These are phyloP conservation scores for Phlogophora meticulosa DNA, from an alignment of 2,888 invertebrate species.

Conservation along the genomic window DNA sequence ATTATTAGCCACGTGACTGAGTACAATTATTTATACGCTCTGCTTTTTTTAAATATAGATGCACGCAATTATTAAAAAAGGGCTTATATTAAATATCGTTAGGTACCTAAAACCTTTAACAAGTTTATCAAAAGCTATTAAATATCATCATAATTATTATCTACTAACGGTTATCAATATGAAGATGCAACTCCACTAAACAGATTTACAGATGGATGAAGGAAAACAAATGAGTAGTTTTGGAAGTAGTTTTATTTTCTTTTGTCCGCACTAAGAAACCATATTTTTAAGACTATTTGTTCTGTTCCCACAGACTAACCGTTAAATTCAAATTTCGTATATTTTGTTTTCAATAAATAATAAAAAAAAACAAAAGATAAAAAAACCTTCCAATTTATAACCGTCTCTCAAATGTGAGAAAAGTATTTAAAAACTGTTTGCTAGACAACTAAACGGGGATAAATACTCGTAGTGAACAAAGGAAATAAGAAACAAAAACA, in stretches of 20 bases:
- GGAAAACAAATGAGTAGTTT: too few species aligned
- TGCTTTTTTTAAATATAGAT: neutral
- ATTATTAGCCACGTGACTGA: neutral
- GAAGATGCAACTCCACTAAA: neutral
- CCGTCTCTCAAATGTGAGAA: slow-evolving; percentile 26
- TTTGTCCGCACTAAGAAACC: too few species aligned
- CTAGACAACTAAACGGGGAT: slow-evolving; percentile 40
- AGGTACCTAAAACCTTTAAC: too few species aligned
- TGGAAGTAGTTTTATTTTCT: too few species aligned
- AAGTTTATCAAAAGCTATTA: neutral
- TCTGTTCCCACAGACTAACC: too few species aligned
- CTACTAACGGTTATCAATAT: neutral
- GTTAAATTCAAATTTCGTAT: too few species aligned
- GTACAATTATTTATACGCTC: neutral
- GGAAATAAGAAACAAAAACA: slow-evolving; percentile 38
- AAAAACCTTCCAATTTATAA: slow-evolving; percentile 24
- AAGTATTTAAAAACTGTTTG: slow-evolving; percentile 33
- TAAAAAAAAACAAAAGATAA: slow-evolving; percentile 3
- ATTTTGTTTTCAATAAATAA: too few species aligned
- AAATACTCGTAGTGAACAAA: slow-evolving; percentile 43
- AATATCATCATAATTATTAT: neutral
- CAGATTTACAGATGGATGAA: too few species aligned
- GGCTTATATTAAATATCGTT: too few species aligned
- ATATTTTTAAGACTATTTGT: too few species aligned
- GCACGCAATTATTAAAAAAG: neutral